Base-by-base conservation (phyloP, 2,113 vertebrate species). In the Neopipo cinnamomea region DNA sequence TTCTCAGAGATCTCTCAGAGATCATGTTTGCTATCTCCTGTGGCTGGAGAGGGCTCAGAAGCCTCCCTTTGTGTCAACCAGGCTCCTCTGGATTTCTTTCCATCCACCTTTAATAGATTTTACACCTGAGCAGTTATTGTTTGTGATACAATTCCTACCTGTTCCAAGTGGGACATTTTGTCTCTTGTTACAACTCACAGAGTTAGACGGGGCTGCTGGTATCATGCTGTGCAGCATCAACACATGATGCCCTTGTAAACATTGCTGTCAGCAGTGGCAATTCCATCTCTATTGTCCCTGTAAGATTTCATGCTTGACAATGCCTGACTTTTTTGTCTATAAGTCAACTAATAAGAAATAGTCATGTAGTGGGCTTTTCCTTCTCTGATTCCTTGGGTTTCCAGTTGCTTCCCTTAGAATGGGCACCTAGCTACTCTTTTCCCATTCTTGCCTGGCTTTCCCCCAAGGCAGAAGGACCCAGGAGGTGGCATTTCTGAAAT, bases 241-340 rank as follows among this genome's bases (percentile, higher is more conserved):
- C 71, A 46, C 67, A 75, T 92, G 85, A 87, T 93, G 91, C 87
- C 85, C 89, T 88, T 89, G 94, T 87, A 91, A 95, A 95, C 74
- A 94, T 66, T 85, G 24, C 96, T 96, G 95, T 97, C 94, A 95
- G 87, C 67, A 91, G 89, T 78, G 85, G 94, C 94, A 95, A 90
- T 85, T 97, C 92, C 72, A 91, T 97, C 90, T 96, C 95, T 96
- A 84, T 93, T 91, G 95, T 95, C 94, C 90, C 90, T 86, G 80
- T 55, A 93, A 97, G 82, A 95, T 96, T 95, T 93, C 91, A 96
- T 91, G 92, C 91, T 96, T 94, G 55, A 66, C 82, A 83, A 67
- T 90, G 88, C 78, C 65, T 93, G 81, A 74, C 74, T 89, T 70
- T 91, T 93, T 89, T 82, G 44, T 33, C 75, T 66, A 1, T 73